phyloP scores from a whole-genome alignment of 1,140 invertebrate genomes.

The Tenebrio molitor region DNA sequence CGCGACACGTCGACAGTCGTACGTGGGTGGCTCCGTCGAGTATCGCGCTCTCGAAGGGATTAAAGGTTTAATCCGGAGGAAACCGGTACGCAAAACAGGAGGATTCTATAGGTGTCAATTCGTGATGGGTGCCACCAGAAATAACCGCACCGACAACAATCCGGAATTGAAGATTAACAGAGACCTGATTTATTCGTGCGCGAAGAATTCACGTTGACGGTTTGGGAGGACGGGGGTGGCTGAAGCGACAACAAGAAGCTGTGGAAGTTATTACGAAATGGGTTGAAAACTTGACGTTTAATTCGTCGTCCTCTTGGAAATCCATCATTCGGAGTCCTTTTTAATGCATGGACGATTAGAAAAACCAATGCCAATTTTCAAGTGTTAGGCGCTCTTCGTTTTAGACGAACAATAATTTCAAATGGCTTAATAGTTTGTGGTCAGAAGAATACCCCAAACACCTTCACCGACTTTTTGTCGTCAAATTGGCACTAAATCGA shows the following conservation, averaged over 20 bases:
- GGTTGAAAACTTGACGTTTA: background rate
- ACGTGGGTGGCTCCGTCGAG: background rate
- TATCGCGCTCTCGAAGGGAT: background rate
- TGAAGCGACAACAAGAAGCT: background rate
- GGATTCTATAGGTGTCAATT: too few species aligned
- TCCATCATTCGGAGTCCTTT: too few species aligned
- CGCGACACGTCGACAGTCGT: background rate
- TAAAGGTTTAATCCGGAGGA: background rate
- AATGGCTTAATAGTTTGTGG: too few species aligned
- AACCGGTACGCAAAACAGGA: too few species aligned
- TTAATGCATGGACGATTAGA: too few species aligned
- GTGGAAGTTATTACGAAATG: background rate
- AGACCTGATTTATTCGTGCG: slow-evolving; percentile 1
- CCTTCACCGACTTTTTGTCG: too few species aligned
- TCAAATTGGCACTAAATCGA: too few species aligned
- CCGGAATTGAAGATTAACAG: slow-evolving; percentile 7
- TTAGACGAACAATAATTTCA: too few species aligned
- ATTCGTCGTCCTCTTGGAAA: too few species aligned
- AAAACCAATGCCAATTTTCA: too few species aligned
- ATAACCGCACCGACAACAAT: background rate
- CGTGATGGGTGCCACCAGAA: background rate
- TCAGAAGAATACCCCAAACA: too few species aligned
- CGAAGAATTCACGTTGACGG: background rate
- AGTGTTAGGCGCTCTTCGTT: too few species aligned
- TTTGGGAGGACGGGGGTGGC: background rate